Conservation (phyloP, 2,113 vertebrate genomes). For the Oreamnos americanus region DNA sequence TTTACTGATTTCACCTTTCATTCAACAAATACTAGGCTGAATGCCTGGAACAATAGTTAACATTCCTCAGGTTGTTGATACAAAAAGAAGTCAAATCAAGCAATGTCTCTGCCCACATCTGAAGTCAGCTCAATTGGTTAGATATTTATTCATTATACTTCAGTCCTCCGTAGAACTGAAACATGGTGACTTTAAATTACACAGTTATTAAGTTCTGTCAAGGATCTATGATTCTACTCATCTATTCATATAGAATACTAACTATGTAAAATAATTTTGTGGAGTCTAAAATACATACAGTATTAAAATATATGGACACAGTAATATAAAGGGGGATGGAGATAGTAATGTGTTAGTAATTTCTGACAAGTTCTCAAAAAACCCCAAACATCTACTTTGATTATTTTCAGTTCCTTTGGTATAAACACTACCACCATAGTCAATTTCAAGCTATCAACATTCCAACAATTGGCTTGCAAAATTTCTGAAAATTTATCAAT, state of each 20-base stretch:
- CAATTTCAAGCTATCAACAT: neutral
- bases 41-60: neutral
- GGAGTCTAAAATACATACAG: neutral
- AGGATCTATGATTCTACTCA: neutral
- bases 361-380: neutral
- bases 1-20: slow-evolving; percentile 25
- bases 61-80: neutral
- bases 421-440: neutral
- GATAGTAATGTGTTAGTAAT: neutral
- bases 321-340: neutral
- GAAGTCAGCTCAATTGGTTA: neutral
- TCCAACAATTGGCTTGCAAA: neutral
- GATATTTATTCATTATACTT: neutral
- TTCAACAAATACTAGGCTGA: neutral
- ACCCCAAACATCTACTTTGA: neutral
- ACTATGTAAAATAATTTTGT: neutral
- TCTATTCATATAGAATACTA: neutral
- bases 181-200: neutral
- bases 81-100: neutral
- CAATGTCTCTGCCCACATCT: neutral
- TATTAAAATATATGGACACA: neutral
- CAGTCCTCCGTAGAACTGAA: neutral
- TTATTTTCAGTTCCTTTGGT: neutral
- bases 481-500: neutral
- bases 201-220: neutral